Percentiles rank a stretch among this genome's conserved stretches.
Evolutionary conservation across 2,113 vertebrate genomes (phyloP).

Genomic region (Stigmatopora nigra): DNA sequence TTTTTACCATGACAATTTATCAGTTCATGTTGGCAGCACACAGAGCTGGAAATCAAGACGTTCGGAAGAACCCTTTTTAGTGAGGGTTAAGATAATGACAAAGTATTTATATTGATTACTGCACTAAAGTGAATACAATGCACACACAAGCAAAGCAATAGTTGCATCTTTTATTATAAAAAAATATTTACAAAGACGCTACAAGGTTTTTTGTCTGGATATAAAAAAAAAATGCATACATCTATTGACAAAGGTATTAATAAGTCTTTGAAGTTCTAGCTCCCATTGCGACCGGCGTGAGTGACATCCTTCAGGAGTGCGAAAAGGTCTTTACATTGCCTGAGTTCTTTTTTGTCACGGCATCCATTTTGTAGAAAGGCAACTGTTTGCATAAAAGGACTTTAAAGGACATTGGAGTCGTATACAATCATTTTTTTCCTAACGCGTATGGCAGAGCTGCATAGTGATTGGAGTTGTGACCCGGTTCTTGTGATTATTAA

Average conservation of each 20-base stretch:
- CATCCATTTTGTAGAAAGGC: constrained; percentile 60
- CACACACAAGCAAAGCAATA: constrained; percentile 37
- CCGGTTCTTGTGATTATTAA: constrained; percentile 42
- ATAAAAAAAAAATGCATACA: constrained; percentile 75
- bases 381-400: constrained; percentile 68
- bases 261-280: constrained; percentile 72
- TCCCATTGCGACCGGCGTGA: constrained; percentile 68
- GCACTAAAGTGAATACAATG: not conserved
- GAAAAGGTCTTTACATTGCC: constrained; percentile 51
- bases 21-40: no score
- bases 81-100: no score
- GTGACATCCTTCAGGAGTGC: constrained; percentile 69
- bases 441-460: constrained; percentile 65
- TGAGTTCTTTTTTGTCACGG: constrained; percentile 55
- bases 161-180: constrained; percentile 76
- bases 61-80: no score
- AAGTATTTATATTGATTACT: no score
- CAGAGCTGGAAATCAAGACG: no score
- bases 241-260: constrained; percentile 63
- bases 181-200: constrained; percentile 76
- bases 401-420: constrained; percentile 60
- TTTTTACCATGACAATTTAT: no score
- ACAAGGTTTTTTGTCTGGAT: constrained; percentile 68
- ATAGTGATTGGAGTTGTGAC: constrained; percentile 66
- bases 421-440: constrained; percentile 61